These are phyloP conservation scores for Trichonephila clavata DNA, from an alignment of 1,140 invertebrate genomes.

Conservation along the genomic window DNA sequence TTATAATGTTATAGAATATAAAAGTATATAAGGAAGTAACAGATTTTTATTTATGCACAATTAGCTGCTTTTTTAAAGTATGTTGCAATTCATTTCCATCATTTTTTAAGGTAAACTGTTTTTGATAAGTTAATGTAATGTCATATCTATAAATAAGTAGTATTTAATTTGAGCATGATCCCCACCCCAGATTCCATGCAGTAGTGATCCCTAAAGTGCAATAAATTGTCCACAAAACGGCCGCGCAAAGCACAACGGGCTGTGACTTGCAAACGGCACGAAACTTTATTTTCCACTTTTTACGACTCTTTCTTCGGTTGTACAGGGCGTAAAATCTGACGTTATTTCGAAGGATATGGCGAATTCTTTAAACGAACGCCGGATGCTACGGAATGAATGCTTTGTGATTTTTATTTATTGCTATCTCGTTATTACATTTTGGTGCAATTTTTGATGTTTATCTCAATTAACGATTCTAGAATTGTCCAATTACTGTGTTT, in stretches of 20 bases:
- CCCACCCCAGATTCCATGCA: not conserved
- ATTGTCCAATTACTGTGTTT: no score
- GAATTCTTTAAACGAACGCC: no score
- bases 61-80: no score
- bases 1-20: no score
- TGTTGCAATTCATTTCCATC: no score
- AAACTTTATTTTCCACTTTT: conserved; percentile 15
- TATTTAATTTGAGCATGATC: not conserved
- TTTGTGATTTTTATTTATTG: not conserved
- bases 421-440: not conserved
- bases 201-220: not conserved
- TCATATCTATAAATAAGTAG: not conserved
- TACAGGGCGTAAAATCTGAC: not conserved
- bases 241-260: not conserved
- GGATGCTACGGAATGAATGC: not conserved
- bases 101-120: no score
- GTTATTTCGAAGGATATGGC: not conserved
- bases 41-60: no score
- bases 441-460: not conserved
- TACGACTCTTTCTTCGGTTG: not conserved
- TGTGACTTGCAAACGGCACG: not conserved
- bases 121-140: no score
- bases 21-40: no score
- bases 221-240: not conserved
- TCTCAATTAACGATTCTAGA: no score